Evolutionary conservation across 2,888 invertebrate genomes (phyloP).

Genomic region (Masnerella sp.): DNA sequence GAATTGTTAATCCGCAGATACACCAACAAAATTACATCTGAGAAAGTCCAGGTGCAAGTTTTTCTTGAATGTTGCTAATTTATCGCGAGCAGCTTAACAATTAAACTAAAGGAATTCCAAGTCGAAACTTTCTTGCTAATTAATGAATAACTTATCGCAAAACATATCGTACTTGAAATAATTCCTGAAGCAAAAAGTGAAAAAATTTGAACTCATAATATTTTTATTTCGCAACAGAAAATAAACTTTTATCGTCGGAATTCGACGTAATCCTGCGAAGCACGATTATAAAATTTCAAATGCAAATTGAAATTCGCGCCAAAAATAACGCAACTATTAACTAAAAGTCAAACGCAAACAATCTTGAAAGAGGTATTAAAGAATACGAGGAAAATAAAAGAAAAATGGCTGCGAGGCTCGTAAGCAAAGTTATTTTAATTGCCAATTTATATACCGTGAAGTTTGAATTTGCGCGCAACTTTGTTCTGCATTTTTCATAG

Average conservation of each 20-base stretch:
- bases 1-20: slow-evolving; percentile 25
- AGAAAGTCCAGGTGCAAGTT: slow-evolving; percentile 11
- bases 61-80: slow-evolving; percentile 2
- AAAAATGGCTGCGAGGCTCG: neutral
- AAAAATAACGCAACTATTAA: no score
- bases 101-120: slow-evolving; percentile 1
- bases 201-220: no score
- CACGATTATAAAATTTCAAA: neutral
- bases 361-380: neutral
- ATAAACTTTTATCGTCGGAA: no score
- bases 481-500: slow-evolving; percentile 36
- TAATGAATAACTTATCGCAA: slow-evolving; percentile 17
- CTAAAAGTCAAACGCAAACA: no score
- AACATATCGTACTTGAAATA: slow-evolving; percentile 11
- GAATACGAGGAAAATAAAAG: neutral
- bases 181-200: slow-evolving; percentile 5
- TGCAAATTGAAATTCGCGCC: slow-evolving; percentile 1
- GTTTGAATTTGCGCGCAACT: slow-evolving; percentile 18
- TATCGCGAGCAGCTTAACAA: neutral
- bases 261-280: no score
- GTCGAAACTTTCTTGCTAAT: slow-evolving; percentile 2
- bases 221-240: slow-evolving; percentile 1
- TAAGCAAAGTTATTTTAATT: slow-evolving; percentile 19
- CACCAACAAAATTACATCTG: slow-evolving; percentile 15
- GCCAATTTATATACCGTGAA: slow-evolving; percentile 32